Percentiles rank a stretch among this genome's conserved stretches.
Conservation (phyloP, 2,113 vertebrate genomes). For the Gadus chalcogrammus region DNA sequence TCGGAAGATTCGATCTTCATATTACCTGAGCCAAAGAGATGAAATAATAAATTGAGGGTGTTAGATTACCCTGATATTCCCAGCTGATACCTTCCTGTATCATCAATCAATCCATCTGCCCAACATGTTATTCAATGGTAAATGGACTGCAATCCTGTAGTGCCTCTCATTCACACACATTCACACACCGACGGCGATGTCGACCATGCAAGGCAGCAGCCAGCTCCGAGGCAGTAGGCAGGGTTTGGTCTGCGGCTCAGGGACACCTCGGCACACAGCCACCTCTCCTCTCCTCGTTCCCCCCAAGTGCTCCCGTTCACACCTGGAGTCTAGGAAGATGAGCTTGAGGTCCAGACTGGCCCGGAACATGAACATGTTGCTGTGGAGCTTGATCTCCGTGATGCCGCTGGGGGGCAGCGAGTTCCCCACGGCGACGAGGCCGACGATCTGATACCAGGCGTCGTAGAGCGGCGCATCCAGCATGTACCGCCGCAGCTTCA, state of each 20-base stretch:
- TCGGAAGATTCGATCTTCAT: too few relatives aligned
- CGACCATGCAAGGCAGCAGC: neutral
- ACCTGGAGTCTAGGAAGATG: conserved; percentile 94
- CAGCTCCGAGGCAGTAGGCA: neutral
- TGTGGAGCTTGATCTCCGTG: conserved; percentile 93
- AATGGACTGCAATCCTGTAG: too few relatives aligned
- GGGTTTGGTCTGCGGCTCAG: neutral
- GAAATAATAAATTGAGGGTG: too few relatives aligned
- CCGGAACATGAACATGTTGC: conserved; percentile 97
- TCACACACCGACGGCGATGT: neutral
- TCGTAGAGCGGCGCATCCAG: conserved; percentile 86
- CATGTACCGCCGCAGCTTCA: conserved; percentile 89
- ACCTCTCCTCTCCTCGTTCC: neutral
- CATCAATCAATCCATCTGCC: too few relatives aligned
- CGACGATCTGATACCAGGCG: conserved; percentile 88
- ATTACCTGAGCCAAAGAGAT: too few relatives aligned
- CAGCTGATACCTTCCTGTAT: neutral
- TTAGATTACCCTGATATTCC: too few relatives aligned
- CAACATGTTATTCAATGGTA: too few relatives aligned
- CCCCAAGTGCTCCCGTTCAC: conserved; percentile 33
- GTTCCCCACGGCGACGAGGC: conserved; percentile 90
- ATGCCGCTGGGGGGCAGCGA: conserved; percentile 90
- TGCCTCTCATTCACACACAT: neutral
- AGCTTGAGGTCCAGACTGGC: conserved; percentile 91
- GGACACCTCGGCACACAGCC: too few relatives aligned